Base-by-base conservation (phyloP, 2,113 vertebrate genomes). In the Engystomops pustulosus region DNA sequence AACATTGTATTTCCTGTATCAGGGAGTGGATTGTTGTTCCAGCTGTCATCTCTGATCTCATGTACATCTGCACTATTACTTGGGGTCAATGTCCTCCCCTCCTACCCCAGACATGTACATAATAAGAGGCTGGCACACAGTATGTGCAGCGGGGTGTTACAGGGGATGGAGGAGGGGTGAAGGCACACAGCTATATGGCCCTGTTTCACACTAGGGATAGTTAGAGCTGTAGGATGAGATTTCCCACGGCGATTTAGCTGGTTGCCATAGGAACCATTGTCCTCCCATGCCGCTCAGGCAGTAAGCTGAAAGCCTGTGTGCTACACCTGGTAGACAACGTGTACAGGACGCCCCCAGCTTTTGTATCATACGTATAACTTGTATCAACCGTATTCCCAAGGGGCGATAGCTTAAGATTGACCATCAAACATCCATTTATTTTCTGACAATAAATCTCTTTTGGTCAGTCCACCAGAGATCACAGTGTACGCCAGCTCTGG, bases 211-310 rank as follows among this genome's bases (percentile, higher is more conserved):
- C 45, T 25, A 78, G 82, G 62, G 75, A 84, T 44, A 84, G 82
- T 47, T 60, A 77, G 72, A 76, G 65, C 30, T 65, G 49, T 47
- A 45, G 74, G 38, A 5, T 55, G 17, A 79, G 36, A 79, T 69
- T 84, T 85, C 75, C 75, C 83, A 85, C 75, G 12, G 74, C 25
- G 75, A 85, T 70, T 78, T 34, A 79, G 62, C 23, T 45, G 69
- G 83, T 85, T 79, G 8, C 83, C 65, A 85, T 70, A 51, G 83
- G 70, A 85, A 85, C 83, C 51, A 27, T 25, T 23, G 32, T 58
- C 74, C 74, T 53, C 74, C 62, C 34, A 55, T 69, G 36, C 27
- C 25, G 18, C 74, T 38, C 51, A 38, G 55, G 23, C 72, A 58
- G 74, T 79, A 85, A 70, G 36, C 53, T 25, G 17, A 41, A 36